Conservation (phyloP, 1,140 invertebrate genomes). For the Sitobion miscanthi region DNA sequence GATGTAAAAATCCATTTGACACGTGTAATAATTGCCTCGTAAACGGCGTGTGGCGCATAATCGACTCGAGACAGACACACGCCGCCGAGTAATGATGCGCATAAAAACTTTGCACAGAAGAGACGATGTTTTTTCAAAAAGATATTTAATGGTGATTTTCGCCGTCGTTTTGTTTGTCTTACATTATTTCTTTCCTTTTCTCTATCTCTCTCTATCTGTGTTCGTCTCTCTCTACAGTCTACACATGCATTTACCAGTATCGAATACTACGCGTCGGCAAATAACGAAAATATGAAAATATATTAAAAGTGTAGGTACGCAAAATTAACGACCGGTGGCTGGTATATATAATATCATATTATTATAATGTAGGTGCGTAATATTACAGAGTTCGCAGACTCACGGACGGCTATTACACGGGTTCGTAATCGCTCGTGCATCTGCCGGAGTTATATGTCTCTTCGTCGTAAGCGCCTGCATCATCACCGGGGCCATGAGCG, state of each 20-base stretch:
- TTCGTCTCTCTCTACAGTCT: too few relatives aligned
- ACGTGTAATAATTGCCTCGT: neutral
- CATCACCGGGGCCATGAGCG: neutral
- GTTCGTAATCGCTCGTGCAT: slow-evolving; percentile 40
- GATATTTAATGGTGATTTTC: neutral
- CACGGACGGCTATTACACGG: slow-evolving; percentile 10
- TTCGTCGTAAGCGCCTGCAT: neutral
- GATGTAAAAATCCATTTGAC: neutral
- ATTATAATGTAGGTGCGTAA: neutral
- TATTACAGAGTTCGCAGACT: neutral
- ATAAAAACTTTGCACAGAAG: too few relatives aligned
- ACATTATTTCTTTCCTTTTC: too few relatives aligned
- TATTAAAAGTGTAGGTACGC: neutral
- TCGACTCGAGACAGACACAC: neutral
- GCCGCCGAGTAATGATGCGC: neutral
- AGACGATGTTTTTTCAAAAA: neutral
- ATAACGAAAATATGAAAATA: neutral
- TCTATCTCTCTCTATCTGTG: neutral
- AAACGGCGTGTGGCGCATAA: neutral
- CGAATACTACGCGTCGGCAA: neutral
- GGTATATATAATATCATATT: neutral
- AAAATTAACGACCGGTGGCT: neutral
- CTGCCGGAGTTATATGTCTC: neutral
- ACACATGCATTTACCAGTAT: neutral
- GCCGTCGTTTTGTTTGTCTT: neutral